A percentile compares a stretch with the other conserved stretches of the same genome.
Conservation (phyloP, 2,888 invertebrate genomes). For the Temnothorax unifasciatus region DNA sequence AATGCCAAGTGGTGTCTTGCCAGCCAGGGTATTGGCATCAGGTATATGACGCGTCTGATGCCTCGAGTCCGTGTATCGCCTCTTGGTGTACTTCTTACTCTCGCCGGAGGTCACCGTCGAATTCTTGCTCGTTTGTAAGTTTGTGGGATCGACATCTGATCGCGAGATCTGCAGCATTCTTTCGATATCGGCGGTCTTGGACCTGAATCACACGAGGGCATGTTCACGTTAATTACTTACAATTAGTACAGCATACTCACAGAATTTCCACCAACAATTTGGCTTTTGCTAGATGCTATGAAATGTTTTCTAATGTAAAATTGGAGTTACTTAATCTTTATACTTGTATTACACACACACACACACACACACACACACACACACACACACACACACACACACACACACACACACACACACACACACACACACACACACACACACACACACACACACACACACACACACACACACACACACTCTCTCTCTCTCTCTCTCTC, state of each 20-base stretch:
- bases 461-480: too few relatives aligned
- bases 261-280: not conserved
- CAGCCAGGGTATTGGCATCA: conserved; percentile 87
- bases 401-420: too few relatives aligned
- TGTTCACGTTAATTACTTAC: not conserved
- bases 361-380: too few relatives aligned
- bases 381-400: too few relatives aligned
- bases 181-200: conserved; percentile 91
- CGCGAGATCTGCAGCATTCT: conserved; percentile 87
- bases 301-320: not conserved
- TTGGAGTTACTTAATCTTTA: not conserved
- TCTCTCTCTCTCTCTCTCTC: too few relatives aligned
- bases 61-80: conserved; percentile 89
- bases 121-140: conserved; percentile 77
- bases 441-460: too few relatives aligned
- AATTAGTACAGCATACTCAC: not conserved
- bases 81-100: conserved; percentile 89
- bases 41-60: conserved; percentile 89
- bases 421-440: too few relatives aligned
- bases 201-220: conserved; percentile 80
- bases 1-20: conserved; percentile 74
- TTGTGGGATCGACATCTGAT: conserved; percentile 80
- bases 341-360: not conserved
- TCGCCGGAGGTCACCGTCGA: conserved; percentile 86
- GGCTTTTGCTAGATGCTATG: not conserved